These are phyloP conservation scores for Aradophagus sp. DNA, from an alignment of 1,140 invertebrate genomes.

Conservation along the genomic window DNA sequence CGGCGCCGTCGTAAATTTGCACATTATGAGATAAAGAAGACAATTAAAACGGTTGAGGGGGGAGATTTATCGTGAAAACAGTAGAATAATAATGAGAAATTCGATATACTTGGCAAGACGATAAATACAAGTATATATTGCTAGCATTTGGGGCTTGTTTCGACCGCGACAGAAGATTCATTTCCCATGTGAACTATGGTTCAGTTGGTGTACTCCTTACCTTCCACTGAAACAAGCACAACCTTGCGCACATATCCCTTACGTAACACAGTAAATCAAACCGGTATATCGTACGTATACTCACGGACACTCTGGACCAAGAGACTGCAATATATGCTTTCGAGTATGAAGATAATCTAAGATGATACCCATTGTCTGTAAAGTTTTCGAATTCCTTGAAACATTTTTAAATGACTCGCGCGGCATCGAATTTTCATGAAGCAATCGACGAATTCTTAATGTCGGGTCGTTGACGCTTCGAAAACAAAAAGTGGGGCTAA, in stretches of 20 bases:
- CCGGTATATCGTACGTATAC: slow-evolving; percentile 50
- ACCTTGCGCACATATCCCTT: slow-evolving; percentile 57
- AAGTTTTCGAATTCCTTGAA: slow-evolving; percentile 46
- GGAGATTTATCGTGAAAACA: slow-evolving; percentile 44
- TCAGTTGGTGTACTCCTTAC: slow-evolving; percentile 63
- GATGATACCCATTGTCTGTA: slow-evolving; percentile 51
- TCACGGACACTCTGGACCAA: slow-evolving; percentile 47
- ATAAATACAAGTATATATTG: slow-evolving; percentile 57
- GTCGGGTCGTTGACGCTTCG: no score
- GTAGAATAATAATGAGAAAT: slow-evolving; percentile 56
- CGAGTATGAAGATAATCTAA: slow-evolving; percentile 44
- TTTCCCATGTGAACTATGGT: slow-evolving; percentile 75
- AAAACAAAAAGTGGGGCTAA: slow-evolving; percentile 5
- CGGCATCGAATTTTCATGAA: slow-evolving; percentile 26
- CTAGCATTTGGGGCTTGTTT: slow-evolving; percentile 65
- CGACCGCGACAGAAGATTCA: slow-evolving; percentile 72
- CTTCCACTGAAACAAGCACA: slow-evolving; percentile 49
- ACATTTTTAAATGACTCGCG: slow-evolving; percentile 39
- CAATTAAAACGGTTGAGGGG: slow-evolving; percentile 42
- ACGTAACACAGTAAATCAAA: slow-evolving; percentile 57
- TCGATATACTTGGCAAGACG: slow-evolving; percentile 54
- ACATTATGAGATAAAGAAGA: slow-evolving; percentile 45
- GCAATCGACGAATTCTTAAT: slow-evolving; percentile 5
- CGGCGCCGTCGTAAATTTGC: slow-evolving; percentile 30
- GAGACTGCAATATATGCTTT: slow-evolving; percentile 50